Evolutionary conservation across 2,888 invertebrate species (phyloP).

Genomic region (Heliconius ismenius): DNA sequence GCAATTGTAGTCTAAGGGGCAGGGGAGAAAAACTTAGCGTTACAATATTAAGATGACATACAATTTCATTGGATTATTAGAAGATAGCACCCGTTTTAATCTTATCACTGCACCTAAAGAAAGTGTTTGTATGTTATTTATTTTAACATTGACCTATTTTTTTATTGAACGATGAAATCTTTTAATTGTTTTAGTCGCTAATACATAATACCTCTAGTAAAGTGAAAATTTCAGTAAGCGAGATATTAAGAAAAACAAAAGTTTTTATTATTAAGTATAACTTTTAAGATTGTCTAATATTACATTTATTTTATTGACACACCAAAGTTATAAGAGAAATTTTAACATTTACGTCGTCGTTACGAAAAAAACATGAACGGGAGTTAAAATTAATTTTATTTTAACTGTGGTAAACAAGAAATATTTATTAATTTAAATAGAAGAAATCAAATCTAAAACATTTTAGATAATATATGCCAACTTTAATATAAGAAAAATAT

Average conservation of each 20-base stretch:
- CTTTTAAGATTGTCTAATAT: no score
- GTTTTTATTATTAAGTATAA: no score
- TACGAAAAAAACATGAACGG: no score
- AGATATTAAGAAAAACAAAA: no score
- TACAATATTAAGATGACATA: conserved; percentile 57
- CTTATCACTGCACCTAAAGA: conserved; percentile 40
- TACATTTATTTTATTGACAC: no score
- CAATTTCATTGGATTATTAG: conserved; percentile 68
- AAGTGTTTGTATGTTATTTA: conserved; percentile 20
- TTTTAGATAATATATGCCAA: no score
- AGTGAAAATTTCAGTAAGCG: neutral
- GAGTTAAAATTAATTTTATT: no score
- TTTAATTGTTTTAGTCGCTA: neutral
- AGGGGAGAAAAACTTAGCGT: conserved; percentile 31
- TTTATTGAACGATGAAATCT: neutral
- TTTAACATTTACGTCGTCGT: no score
- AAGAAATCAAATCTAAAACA: no score
- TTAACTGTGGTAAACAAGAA: no score
- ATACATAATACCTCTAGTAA: neutral
- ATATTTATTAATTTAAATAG: no score
- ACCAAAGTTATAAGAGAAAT: no score
- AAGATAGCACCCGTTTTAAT: conserved; percentile 42
- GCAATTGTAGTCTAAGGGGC: conserved; percentile 22
- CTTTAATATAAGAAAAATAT: neutral
- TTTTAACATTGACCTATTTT: conserved; percentile 13